Conservation (phyloP, 2,888 invertebrate genomes). For the Xanthorhoe designata region DNA sequence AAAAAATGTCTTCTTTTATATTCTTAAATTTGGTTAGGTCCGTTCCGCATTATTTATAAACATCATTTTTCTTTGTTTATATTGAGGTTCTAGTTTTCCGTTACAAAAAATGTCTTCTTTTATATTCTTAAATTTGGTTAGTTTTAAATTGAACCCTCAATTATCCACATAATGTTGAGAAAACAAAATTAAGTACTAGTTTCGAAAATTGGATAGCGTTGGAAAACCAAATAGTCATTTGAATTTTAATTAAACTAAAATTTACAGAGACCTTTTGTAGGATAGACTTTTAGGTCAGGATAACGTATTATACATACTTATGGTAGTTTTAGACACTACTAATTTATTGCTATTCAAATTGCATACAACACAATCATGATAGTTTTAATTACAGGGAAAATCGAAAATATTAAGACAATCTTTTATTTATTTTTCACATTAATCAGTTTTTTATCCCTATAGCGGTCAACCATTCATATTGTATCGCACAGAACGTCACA, state of each 20-base stretch:
- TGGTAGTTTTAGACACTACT: background rate
- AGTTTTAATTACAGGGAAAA: too few species aligned
- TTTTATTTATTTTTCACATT: too few species aligned
- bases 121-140: background rate
- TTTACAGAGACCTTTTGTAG: slow-evolving; percentile 15
- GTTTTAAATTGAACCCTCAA: too few species aligned
- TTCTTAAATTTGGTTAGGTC: background rate
- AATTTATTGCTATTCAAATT: too few species aligned
- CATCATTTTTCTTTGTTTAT: background rate
- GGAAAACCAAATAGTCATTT: slow-evolving; percentile 24
- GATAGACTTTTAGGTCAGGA: background rate
- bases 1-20: background rate
- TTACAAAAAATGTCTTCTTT: background rate
- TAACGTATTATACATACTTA: background rate
- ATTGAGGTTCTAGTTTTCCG: slow-evolving; percentile 1
- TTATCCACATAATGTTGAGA: too few species aligned
- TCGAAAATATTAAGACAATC: too few species aligned
- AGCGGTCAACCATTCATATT: too few species aligned
- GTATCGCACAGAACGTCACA: too few species aligned
- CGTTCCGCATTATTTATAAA: background rate
- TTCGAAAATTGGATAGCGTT: background rate
- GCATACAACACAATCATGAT: too few species aligned
- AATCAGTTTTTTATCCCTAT: too few species aligned
- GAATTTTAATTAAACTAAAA: slow-evolving; percentile 34
- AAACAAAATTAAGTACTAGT: too few species aligned